Conservation (phyloP, 2,113 vertebrate genomes). For the Paracanthobrama guichenoti region DNA sequence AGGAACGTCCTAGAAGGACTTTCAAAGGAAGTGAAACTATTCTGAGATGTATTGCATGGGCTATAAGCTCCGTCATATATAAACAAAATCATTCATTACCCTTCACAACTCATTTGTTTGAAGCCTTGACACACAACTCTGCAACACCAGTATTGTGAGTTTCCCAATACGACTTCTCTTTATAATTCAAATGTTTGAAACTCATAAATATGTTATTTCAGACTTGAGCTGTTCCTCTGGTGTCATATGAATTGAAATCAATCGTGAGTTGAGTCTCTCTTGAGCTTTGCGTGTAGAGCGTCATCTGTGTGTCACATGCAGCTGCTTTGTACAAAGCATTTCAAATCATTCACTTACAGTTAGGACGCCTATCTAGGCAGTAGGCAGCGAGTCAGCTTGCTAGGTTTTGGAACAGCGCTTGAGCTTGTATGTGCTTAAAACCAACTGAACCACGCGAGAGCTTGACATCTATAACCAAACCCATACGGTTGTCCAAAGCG, state of each 20-base stretch:
- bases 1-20: not conserved
- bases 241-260: not conserved
- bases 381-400: not conserved
- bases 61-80: not conserved
- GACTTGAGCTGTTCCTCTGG: not conserved
- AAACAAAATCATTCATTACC: not conserved
- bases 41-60: not conserved
- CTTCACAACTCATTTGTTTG: not conserved
- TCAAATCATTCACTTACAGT: not conserved
- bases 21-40: not conserved
- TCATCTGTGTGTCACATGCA: not conserved
- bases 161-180: not conserved
- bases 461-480: constrained; percentile 18
- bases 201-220: not conserved
- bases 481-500: constrained; percentile 8
- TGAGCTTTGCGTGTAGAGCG: not conserved
- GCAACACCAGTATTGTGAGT: not conserved
- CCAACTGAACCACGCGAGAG: not conserved
- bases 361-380: not conserved
- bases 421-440: not conserved
- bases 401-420: constrained; percentile 1
- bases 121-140: not conserved
- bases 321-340: not conserved
- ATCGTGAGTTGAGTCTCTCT: not conserved
- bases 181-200: not conserved